Percentiles rank a stretch among this genome's conserved stretches.
Evolutionary conservation across 2,113 vertebrate genomes (phyloP).

Genomic region (Rana temporaria): DNA sequence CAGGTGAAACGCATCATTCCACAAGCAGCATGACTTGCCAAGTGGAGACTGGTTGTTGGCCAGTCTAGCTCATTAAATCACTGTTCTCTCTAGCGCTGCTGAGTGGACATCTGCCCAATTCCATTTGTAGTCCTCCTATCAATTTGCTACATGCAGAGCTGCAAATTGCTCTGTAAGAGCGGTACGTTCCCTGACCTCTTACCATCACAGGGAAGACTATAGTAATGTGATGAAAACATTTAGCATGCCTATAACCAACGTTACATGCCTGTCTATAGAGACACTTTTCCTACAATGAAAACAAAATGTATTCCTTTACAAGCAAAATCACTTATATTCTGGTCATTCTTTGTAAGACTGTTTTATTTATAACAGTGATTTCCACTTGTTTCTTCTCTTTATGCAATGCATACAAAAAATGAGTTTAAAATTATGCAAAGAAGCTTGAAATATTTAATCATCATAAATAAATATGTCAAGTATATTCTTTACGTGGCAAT

Average conservation of each 20-base stretch:
- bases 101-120: constrained; percentile 55
- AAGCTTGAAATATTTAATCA: too few species aligned
- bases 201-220: background rate
- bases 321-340: too few species aligned
- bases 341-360: too few species aligned
- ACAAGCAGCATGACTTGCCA: constrained; percentile 24
- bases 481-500: too few species aligned
- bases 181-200: constrained; percentile 12
- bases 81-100: constrained; percentile 8
- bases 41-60: constrained; percentile 19
- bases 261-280: too few species aligned
- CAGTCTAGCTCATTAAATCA: constrained; percentile 45
- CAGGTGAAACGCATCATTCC: constrained; percentile 8
- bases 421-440: too few species aligned
- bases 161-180: constrained; percentile 38
- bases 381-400: too few species aligned
- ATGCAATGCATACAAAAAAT: too few species aligned
- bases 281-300: too few species aligned
- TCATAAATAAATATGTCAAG: too few species aligned
- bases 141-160: constrained; percentile 49
- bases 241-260: background rate
- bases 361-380: too few species aligned
- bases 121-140: constrained; percentile 35
- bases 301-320: too few species aligned
- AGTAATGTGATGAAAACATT: constrained; percentile 4